phyloP scores from a whole-genome alignment of 2,113 vertebrate species.

The Penelope pileata region DNA sequence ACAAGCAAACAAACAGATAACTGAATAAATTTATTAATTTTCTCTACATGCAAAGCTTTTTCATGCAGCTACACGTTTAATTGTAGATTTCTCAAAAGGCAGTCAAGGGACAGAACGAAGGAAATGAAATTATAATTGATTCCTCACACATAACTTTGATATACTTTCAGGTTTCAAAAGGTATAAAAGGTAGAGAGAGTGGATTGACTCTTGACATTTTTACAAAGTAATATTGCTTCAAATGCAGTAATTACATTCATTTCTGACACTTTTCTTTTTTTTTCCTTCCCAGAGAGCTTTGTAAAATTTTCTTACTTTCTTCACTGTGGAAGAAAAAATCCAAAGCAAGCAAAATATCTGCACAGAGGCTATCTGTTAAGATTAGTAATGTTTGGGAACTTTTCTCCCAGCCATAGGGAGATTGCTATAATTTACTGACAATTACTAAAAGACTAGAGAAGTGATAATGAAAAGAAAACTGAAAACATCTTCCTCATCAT shows the following conservation, averaged over 20 bases:
- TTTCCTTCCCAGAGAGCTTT: neutral
- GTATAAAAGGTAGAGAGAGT: neutral
- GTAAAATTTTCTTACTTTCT: neutral
- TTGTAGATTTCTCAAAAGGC: neutral
- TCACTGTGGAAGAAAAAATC: neutral
- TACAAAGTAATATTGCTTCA: neutral
- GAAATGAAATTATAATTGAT: constrained; percentile 1
- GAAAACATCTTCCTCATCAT: too few species aligned
- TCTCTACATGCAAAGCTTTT: neutral
- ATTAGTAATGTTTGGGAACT: neutral
- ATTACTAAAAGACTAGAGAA: too few species aligned
- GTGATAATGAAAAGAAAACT: too few species aligned
- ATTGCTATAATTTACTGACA: neutral
- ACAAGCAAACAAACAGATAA: neutral
- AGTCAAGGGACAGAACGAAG: neutral
- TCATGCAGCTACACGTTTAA: neutral
- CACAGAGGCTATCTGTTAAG: neutral
- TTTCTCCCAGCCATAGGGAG: neutral
- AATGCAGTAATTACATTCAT: neutral
- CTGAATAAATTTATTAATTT: neutral
- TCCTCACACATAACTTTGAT: neutral
- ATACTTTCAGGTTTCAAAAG: neutral
- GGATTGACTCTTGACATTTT: neutral
- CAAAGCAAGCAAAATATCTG: neutral
- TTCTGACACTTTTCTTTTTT: neutral